Evolutionary conservation across 2,113 vertebrate genomes (phyloP), one percentile per base, ranked within the genome.

Genomic region (Baryphthengus martii): DNA sequence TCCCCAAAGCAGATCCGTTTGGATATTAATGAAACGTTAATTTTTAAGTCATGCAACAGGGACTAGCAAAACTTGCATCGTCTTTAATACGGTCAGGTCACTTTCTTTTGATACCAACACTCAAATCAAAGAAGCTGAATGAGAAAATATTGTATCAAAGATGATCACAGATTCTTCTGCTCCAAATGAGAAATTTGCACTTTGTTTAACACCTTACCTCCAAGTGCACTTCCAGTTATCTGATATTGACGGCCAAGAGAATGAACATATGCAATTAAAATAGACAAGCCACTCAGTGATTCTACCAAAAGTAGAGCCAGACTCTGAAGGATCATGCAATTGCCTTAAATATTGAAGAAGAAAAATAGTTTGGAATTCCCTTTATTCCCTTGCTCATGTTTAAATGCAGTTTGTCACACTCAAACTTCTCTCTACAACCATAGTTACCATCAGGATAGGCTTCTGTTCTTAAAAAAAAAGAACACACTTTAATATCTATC

Each of bases 1-100:
- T 91, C 11, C 31, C 72, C 55, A 77, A 33, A 86, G 79, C 18
- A 44, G 10, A 45, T 83, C 72, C 84, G 9, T 83, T 91, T 90
- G 88, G 88, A 55, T 95, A 88, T 94, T 93, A 95, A 93, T 86
- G 92, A 91, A 74, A 18, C 2, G 10, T 94, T 96, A 83, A 86
- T 91, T 95, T 95, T 96, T 90, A 93, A 94, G 82, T 83, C 50
- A 28, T 23, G 47, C 67, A 88, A 79, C 33, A 67, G 88, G 82
- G 85, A 95, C 71, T 88, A 80, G 42, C 74, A 67, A 66, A 90
- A 83, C 39, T 90, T 86, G 88, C 26, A 71, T 90, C 1, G 0
- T 85, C 71, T 93, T 94, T 95, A 85, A 71, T 77, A 77, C 37
- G 93, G 90, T 95, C 85, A 77, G 82, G 85, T 94, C 63, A 80